Evolutionary conservation across 2,113 vertebrate species (phyloP).

Genomic region (Melanostigma gelatinosum): DNA sequence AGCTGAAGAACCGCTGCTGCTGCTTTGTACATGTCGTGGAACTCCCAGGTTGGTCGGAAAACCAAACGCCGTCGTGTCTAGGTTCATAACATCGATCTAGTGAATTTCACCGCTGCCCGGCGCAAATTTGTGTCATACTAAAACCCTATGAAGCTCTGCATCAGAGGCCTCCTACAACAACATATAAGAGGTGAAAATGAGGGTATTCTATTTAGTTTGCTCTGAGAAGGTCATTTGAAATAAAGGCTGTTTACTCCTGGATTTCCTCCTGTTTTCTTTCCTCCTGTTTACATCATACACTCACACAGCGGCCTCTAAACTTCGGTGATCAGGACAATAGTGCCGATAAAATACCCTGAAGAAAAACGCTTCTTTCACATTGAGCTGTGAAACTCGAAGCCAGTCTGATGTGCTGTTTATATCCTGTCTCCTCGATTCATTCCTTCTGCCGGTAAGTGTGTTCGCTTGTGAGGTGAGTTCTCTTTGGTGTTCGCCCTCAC

Average conservation of each 20-base stretch:
- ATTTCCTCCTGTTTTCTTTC: constrained; percentile 43
- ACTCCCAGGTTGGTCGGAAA: neutral
- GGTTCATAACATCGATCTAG: no score
- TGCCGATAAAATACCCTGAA: neutral
- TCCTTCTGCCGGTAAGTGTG: constrained; percentile 2
- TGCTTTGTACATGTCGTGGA: neutral
- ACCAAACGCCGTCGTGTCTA: no score
- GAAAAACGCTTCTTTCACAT: constrained; percentile 10
- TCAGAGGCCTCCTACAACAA: no score
- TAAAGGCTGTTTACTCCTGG: constrained; percentile 72
- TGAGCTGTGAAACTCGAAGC: neutral
- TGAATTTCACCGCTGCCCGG: no score
- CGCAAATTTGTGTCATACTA: no score
- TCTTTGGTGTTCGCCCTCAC: constrained; percentile 33
- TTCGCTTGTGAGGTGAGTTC: constrained; percentile 14
- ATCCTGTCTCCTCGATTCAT: neutral
- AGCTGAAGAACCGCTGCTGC: neutral
- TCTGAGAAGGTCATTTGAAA: constrained; percentile 69
- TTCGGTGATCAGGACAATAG: constrained; percentile 6
- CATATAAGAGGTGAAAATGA: no score
- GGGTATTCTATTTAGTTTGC: constrained; percentile 28
- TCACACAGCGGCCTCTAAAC: neutral
- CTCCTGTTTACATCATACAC: constrained; percentile 23
- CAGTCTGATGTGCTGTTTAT: constrained; percentile 13
- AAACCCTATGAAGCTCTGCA: no score